Evolutionary conservation across 2,797 vertebrate species (phyloP), one percentile per base, ranked within the genome.

Genomic region (Martes flavigula): DNA sequence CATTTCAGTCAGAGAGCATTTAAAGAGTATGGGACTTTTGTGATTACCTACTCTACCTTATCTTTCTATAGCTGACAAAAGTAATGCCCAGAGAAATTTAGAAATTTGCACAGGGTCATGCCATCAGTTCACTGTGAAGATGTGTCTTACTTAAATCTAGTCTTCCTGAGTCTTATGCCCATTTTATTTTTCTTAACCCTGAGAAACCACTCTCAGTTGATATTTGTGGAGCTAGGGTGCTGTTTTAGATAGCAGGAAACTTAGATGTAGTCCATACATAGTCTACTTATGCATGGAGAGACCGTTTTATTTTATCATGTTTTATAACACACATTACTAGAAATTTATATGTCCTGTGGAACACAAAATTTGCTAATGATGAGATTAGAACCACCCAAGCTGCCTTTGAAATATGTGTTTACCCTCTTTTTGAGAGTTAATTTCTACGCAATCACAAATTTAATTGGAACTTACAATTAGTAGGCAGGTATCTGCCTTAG

Each of bases 401-500:
- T 95, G 30, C 20, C n/a, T 96, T 83, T 97, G 91, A 97, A 96
- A 95, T 93, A 93, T 92, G 32, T 93, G 38, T 96, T 94, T 95
- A 87, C 73, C 20, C n/a, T 84, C 17, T 86, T 94, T 92, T 46
- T 79, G 73, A 97, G 58, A 88, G 58, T 95, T 96, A 97, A 97
- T 97, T 84, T 96, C 70, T 89, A 51, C 62, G 54, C 48, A 91
- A 85, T 92, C 88, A 70, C 51, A 96, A 64, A 87, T 91, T 93
- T 96, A 97, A 97, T 96, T 94, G 86, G 38, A 92, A 96, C 8
- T 94, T 94, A 87, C 18, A 96, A 94, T 97, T 94, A 93, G 64
- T 95, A 96, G 14, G 64, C 87, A 96, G 90, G 79, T 96, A 91
- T 97, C 83, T 91, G 82, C 96, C 54, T 91, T 86, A 87, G 88